Base-by-base conservation (phyloP, 2,797 vertebrate species). In the Dromococcyx pavoninus region DNA sequence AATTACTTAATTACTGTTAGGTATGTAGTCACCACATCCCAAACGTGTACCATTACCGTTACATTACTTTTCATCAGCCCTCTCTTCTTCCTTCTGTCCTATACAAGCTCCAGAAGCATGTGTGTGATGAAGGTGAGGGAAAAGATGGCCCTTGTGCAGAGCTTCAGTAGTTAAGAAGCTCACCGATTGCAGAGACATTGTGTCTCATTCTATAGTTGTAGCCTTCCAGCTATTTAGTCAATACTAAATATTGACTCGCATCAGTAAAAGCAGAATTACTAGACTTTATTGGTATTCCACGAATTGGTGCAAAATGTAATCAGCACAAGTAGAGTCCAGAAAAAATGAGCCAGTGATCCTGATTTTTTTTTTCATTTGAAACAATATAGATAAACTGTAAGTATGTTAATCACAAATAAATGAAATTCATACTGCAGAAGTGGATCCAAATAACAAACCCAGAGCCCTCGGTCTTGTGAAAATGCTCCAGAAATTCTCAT, bases 151-250 rank as follows among this genome's bases (percentile, higher is more conserved):
- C 56, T 27, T 37, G 19, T 70, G 18, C 16, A 58, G 14, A 50
- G 16, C 32, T 51, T 88, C 3, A 21, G 6, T 66, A 62, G 24
- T 16, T n/a, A 23, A 66, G n/a, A 18, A 88, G 27, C 71, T 90
- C 39, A 21, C 8, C 56, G 25, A 7, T 70, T 73, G 43, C 22
- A 43, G 41, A 41, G 15, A 21, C 7, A 9, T 71, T 0, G 0
- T 50, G 50, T 71, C 28, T 86, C n/a, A 11, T 67, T 35, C 30
- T 86, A 1, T 32, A 33, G 33, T 56, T 75, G 12, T 0, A 62
- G 22, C 24, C n/a, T 88, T 88, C 12, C 28, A 70, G 19, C 16
- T 92, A 8, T 73, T 84, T 48, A 51, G 35, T 32, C 23, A 67
- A 2, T 51, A 9, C n/a, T 2, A 10, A 62, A 53, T 74, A 37